phyloP scores from a whole-genome alignment of 2,888 invertebrate genomes.

The Epiblema foenella region DNA sequence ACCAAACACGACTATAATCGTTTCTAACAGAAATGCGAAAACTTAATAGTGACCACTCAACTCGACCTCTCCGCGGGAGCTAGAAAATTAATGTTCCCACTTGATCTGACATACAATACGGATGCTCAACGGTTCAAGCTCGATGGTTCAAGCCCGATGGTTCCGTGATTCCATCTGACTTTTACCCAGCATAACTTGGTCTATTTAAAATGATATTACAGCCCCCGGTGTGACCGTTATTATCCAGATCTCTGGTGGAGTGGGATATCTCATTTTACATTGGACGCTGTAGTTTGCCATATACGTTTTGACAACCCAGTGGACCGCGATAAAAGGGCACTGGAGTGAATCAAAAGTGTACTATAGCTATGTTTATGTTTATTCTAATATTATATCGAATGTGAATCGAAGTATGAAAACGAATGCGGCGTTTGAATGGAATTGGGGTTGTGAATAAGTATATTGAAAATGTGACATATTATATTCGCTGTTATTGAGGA shows the following conservation, averaged over 20 bases:
- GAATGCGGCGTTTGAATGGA: slow-evolving; percentile 23
- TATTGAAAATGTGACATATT: slow-evolving; percentile 29
- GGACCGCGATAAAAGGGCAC: slow-evolving; percentile 49
- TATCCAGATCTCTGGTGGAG: slow-evolving; percentile 3
- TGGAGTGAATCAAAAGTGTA: slow-evolving; percentile 42
- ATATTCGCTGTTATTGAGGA: background rate
- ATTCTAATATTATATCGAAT: slow-evolving; percentile 42
- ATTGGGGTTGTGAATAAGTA: slow-evolving; percentile 26
- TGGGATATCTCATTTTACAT: slow-evolving; percentile 17
- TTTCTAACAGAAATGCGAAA: slow-evolving; percentile 36
- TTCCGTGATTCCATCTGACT: slow-evolving; percentile 33
- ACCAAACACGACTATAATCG: slow-evolving; percentile 34
- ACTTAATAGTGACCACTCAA: slow-evolving; percentile 30
- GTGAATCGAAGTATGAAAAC: slow-evolving; percentile 39
- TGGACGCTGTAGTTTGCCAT: slow-evolving; percentile 36
- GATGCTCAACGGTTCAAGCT: slow-evolving; percentile 27
- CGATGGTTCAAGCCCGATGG: slow-evolving; percentile 31
- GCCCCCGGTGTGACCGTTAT: slow-evolving; percentile 9
- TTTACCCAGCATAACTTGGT: slow-evolving; percentile 25
- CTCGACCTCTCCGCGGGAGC: slow-evolving; percentile 14
- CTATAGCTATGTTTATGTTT: slow-evolving; percentile 33
- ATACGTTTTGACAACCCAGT: slow-evolving; percentile 54
- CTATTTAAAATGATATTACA: slow-evolving; percentile 34
- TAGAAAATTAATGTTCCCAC: slow-evolving; percentile 32
- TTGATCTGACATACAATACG: slow-evolving; percentile 32